These are phyloP conservation scores for chimpanzee (Pan troglodytes) DNA, from an alignment of 2,113 vertebrate genomes.

Conservation along the genomic window NHGRI_mPanTro3-v2.1_pri NC_072411.2:28556501-28557000, in stretches of 20 bases:
- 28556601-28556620: neutral
- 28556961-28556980: neutral
- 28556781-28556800: neutral
- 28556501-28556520: slow-evolving; percentile 84
- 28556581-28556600: neutral
- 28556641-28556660: neutral
- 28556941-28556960: slow-evolving; percentile 35
- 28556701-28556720: neutral
- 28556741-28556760: neutral
- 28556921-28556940: neutral
- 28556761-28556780: neutral
- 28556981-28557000: neutral
- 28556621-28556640: neutral
- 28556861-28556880: neutral
- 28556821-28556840: neutral
- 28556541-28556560: slow-evolving; percentile 23
- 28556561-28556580: neutral
- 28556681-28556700: neutral
- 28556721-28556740: neutral
- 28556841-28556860: neutral
- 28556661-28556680: neutral
- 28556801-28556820: neutral
- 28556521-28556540: slow-evolving; percentile 87
- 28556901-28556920: neutral
- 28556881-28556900: no score